Evolutionary conservation across 2,797 vertebrate species (phyloP).

Genomic region (Enteromius afrohamiltoni): DNA sequence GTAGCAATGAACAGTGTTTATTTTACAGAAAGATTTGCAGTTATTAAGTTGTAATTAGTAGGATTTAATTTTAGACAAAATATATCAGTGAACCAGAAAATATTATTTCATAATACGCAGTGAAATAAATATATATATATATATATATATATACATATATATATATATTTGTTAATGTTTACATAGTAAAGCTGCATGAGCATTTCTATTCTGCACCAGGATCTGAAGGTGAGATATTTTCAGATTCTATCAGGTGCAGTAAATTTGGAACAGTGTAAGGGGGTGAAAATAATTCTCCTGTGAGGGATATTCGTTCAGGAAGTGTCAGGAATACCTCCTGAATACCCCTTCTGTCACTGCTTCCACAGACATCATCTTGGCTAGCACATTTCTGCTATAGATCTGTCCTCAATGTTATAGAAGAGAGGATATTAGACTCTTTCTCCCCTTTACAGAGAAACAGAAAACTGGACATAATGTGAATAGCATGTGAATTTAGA

Average conservation of each 20-base stretch:
- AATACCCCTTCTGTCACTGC: slow-evolving; percentile 60
- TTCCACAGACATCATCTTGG: slow-evolving; percentile 66
- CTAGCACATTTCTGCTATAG: background rate
- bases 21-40: background rate
- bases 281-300: slow-evolving; percentile 4
- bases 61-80: background rate
- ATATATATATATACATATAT: background rate
- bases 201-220: background rate
- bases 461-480: background rate
- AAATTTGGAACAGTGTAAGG: slow-evolving; percentile 3
- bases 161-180: background rate
- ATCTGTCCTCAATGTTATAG: background rate
- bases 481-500: background rate
- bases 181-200: background rate
- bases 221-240: slow-evolving; percentile 8
- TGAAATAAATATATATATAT: too few species aligned
- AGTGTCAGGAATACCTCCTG: slow-evolving; percentile 21
- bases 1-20: background rate
- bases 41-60: background rate
- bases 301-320: slow-evolving; percentile 3
- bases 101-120: too few species aligned
- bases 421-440: background rate
- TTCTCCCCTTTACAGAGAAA: background rate
- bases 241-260: slow-evolving; percentile 16
- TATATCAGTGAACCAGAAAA: background rate